Base-by-base conservation (phyloP, 2,113 vertebrate species). In the Protomyctophum bolini region DNA sequence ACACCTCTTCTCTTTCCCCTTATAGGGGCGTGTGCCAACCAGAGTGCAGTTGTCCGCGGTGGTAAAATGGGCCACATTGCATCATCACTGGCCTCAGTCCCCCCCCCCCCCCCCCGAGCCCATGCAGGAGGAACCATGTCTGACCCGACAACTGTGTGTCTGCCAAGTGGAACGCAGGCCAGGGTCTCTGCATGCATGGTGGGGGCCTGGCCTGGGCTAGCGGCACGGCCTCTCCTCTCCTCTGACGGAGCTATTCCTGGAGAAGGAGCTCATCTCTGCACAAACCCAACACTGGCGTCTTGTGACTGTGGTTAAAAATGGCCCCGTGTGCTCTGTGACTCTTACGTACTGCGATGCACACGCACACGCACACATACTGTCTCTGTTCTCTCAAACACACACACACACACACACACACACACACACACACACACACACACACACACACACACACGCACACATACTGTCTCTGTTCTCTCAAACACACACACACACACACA, bases 221-320 rank as follows among this genome's bases (percentile, higher is more conserved):
- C 59, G 80, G 67, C 65, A 54, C 84, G 86, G 87, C 86, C 87
- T 21, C 86, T 85, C 83, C 72, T 57, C 66, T 86, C 88, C 79
- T 91, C 88, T 60, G 10, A 81, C 33, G 33, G 84, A 87, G 88
- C 89, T 93, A 93, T 92, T 92, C 87, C 91, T 88, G 91, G 86
- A 87, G 76, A 58, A 89, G 79, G 83, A 89, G 87, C 92, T 91
- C 89, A 93, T 89, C 84, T 73, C 84, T 82, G 83, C 88, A 87
- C 88, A 90, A 75, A 93, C 90, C 87, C 85, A 90, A 89, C 73
- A 91, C 89, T 88, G 81, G 84, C 76, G 89, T 90, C 91, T 91
- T 91, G 88, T 93, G 92, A 93, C 92, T 80, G 80, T 66, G 77
- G 88, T 89, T 90, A 92, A 89, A 91, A 89, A 91, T 80, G 86